Percentiles rank a stretch among this genome's conserved stretches.
Conservation (phyloP, 2,888 invertebrate species). For the Ernsta delagoae region DNA sequence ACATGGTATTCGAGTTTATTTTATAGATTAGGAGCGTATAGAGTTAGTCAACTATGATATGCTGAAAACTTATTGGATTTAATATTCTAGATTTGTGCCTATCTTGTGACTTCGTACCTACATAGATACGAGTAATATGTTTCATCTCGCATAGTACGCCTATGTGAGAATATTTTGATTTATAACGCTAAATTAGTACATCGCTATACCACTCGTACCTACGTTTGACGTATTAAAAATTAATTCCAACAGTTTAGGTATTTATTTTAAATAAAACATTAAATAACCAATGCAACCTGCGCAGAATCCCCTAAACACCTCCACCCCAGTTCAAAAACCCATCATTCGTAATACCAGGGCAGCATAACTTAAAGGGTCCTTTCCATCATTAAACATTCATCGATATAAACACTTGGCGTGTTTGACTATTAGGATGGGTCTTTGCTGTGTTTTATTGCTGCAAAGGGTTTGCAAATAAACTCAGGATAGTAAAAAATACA, state of each 20-base stretch:
- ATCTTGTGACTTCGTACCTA: too few species aligned
- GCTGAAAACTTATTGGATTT: too few species aligned
- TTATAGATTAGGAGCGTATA: neutral
- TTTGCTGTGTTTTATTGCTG: slow-evolving; percentile 1
- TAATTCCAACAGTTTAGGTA: too few species aligned
- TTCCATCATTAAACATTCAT: slow-evolving; percentile 73
- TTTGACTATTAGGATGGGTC: slow-evolving; percentile 59
- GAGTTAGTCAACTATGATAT: too few species aligned
- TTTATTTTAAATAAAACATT: too few species aligned
- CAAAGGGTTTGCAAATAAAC: slow-evolving; percentile 2
- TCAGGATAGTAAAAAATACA: neutral
- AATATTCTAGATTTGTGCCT: too few species aligned
- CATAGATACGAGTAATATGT: too few species aligned
- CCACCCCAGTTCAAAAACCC: slow-evolving; percentile 42
- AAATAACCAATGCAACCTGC: slow-evolving; percentile 4
- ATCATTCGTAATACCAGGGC: slow-evolving; percentile 44
- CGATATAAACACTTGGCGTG: slow-evolving; percentile 68
- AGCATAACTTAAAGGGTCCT: slow-evolving; percentile 68
- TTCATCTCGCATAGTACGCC: too few species aligned
- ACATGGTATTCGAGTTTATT: neutral
- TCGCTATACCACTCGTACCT: too few species aligned
- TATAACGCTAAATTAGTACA: too few species aligned
- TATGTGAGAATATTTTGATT: too few species aligned
- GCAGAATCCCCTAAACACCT: slow-evolving; percentile 41
- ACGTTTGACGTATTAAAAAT: too few species aligned